Base-by-base conservation (phyloP, 2,797 vertebrate species). In the Enteromius anoplus region DNA sequence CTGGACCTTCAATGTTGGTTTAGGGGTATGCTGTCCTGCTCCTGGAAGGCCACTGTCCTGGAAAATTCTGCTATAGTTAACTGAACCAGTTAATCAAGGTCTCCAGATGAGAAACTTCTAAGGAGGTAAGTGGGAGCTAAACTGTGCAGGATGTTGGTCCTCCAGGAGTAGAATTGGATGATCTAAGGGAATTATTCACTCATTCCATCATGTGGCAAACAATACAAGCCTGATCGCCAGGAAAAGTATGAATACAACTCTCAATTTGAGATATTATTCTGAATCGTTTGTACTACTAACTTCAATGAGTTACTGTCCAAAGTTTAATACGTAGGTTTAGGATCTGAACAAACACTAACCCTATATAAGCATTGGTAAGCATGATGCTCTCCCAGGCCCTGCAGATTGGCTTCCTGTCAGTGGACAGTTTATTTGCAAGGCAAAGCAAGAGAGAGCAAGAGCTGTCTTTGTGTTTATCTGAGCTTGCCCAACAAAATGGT, bases 381-480 rank as follows among this genome's bases (percentile, higher is more conserved):
- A 55, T 37, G 19, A 58, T 75, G 32, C 21, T 51, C 26, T 72
- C 17, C 26, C 19, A 40, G 32, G 23, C 7, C 32, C 6, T 75
- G 5, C 21, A 40, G 21, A 40, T 40, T 0, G 0, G 12, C 32
- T 58, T 58, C 6, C 21, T 75, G 72, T 23, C 72, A 55, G 32
- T 58, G 19, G 72, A 75, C 32, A 37, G 32, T 23, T 66, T 66
- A 37, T 37, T 12, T 55, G 10, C 21, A 75, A 58, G 51, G 51
- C 21, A 75, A 55, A 75, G 32, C 49, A 75, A 55, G 32, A n/a
- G 5, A 32, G 1, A 32, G 29, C 29, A 32, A 68, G 11, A 58
- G 21, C 53, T 58, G 49, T 75, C 73, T 40, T 40, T 75, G 12
- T 42, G 34, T 75, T n/a, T 75, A 23, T 40, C 73, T 26, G 21